Evolutionary conservation across 2,797 vertebrate genomes (phyloP).

Genomic region (Hirundo rustica): DNA sequence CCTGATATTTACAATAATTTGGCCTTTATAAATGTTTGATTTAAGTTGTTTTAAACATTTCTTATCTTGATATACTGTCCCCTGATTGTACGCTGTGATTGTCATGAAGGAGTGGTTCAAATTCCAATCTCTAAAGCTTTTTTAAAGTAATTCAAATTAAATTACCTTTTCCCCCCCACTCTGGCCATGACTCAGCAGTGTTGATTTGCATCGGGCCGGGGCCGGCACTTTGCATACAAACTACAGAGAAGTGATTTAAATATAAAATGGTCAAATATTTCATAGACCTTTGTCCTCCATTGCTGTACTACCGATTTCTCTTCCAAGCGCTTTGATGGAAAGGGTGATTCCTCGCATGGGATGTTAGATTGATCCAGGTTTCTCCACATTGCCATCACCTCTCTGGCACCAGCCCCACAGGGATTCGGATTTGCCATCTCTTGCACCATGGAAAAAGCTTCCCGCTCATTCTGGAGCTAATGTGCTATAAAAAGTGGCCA

Average conservation of each 20-base stretch:
- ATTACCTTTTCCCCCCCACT: background rate
- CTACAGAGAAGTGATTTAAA: background rate
- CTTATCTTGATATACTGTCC: background rate
- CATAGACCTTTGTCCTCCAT: background rate
- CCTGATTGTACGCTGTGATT: background rate
- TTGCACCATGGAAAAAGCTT: background rate
- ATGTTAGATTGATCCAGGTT: background rate
- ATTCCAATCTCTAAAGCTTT: background rate
- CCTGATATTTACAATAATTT: background rate
- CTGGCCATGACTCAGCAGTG: slow-evolving; percentile 1
- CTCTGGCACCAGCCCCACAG: background rate
- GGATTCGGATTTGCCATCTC: background rate
- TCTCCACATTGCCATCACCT: background rate
- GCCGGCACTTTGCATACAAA: background rate
- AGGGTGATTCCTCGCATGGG: background rate
- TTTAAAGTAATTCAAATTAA: background rate
- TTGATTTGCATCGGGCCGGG: background rate
- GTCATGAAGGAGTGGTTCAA: background rate
- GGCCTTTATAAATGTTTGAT: background rate
- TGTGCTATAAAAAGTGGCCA: background rate
- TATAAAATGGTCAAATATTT: background rate
- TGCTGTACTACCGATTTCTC: background rate
- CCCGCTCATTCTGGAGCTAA: too few relatives aligned
- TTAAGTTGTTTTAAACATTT: background rate
- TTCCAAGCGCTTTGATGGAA: background rate